Base-by-base conservation (phyloP, 2,888 invertebrate species). In the Meloe dianella region DNA sequence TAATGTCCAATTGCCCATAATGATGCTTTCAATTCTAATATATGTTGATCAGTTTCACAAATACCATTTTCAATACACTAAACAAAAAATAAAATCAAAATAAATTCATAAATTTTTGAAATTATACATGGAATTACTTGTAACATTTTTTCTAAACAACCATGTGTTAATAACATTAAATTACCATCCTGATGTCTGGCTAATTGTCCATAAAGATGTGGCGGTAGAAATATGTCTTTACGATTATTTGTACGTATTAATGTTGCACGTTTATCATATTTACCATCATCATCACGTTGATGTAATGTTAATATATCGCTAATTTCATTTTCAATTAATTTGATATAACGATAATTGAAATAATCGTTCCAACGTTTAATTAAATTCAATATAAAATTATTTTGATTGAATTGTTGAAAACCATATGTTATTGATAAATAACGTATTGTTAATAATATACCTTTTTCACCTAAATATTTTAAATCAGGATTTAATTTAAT, bases 1-100 rank as follows among this genome's bases (percentile, higher is more conserved):
- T 94, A 88, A 82, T 96, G 95, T 17, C 95, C 95, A 60, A 92
- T 81, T 1, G 94, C 93, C 97, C 98, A 98, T 0, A 98, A 84
- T 0, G 96, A 92, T 7, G 95, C 90, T 83, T 98, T 98, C 54
- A 96, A 82, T 70, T 92, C 90, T 57, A 92, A 83, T 63, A 94
- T 89, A 75, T 92, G 91, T 68, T 88, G 87, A 61, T 92, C 91
- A 12, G 88, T 89, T 2, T 85, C 83, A 77, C 90, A 91, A 67
- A 87, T 86, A 59, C 87, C 88, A 51, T 82, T 77, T 38, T 80
- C 78, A 30, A 85, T 76, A 61, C 77, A 74, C 84, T 84, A 75
- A 64, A 73, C n/a, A n/a, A n/a, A n/a, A n/a, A 61, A 84, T 12
- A 10, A 9, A 32, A 0, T 32, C 10, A 32, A 32, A 10, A 10